These are phyloP conservation scores for Calonectris borealis DNA, from an alignment of 2,113 vertebrate species.

Conservation along the genomic window DNA sequence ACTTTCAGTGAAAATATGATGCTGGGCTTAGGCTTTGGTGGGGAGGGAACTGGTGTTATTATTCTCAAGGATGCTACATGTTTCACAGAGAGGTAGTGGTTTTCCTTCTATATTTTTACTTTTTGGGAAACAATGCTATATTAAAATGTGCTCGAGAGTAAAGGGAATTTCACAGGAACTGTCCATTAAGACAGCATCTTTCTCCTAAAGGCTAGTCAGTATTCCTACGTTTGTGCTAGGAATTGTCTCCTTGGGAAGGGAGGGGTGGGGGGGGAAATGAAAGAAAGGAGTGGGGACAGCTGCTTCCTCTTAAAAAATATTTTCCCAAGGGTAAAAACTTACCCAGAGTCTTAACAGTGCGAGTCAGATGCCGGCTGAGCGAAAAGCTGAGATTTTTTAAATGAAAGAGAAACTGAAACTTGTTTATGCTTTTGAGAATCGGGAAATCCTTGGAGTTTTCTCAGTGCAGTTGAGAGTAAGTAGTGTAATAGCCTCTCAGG, in stretches of 20 bases:
- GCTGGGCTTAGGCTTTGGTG: conserved; percentile 8
- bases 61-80: neutral
- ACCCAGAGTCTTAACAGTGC: conserved; percentile 1
- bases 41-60: neutral
- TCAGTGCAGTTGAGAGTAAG: conserved; percentile 25
- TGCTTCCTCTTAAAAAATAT: neutral
- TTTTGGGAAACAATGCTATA: neutral
- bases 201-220: neutral
- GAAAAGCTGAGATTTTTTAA: conserved; percentile 28
- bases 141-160: neutral
- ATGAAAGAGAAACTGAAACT: conserved; percentile 52
- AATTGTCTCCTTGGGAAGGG: neutral
- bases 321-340: conserved; percentile 14
- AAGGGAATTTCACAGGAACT: neutral
- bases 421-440: conserved; percentile 50
- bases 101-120: neutral
- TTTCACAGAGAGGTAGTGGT: neutral
- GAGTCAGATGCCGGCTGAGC: neutral
- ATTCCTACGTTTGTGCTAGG: conserved; percentile 19
- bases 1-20: neutral
- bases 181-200: neutral
- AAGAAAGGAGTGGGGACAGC: neutral
- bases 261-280: neutral
- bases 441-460: conserved; percentile 68
- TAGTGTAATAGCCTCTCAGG: conserved; percentile 44